Percentiles rank a stretch among this genome's conserved stretches.
Conservation (phyloP, 2,888 invertebrate genomes). For the Diabrotica balteata region DNA sequence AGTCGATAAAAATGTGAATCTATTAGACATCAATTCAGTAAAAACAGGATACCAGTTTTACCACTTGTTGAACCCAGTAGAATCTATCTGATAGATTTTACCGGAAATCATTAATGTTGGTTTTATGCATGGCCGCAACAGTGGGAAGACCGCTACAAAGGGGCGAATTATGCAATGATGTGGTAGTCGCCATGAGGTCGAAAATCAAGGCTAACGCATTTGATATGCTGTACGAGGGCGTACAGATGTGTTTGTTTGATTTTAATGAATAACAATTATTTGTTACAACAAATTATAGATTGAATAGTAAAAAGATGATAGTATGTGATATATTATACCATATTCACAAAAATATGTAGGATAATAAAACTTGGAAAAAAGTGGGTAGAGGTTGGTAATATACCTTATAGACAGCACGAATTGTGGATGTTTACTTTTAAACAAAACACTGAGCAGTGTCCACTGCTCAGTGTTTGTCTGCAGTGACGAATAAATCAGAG, state of each 20-base stretch:
- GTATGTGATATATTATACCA: no score
- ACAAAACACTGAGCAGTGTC: no score
- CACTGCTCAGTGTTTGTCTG: no score
- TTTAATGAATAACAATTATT: no score
- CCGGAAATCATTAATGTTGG: constrained; percentile 47
- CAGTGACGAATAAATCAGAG: no score
- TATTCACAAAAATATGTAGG: no score
- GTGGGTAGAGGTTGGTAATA: no score
- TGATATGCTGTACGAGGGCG: constrained; percentile 12
- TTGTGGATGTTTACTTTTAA: no score
- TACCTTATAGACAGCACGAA: no score
- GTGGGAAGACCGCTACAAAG: constrained; percentile 39
- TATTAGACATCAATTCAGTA: constrained; percentile 11
- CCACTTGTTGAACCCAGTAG: constrained; percentile 41
- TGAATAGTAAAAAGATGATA: background rate
- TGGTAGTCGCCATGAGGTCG: constrained; percentile 39
- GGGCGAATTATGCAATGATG: constrained; percentile 45
- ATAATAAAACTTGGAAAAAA: no score
- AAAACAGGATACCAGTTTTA: constrained; percentile 22
- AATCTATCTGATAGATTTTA: constrained; percentile 37
- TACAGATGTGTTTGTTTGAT: background rate
- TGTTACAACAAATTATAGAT: background rate
- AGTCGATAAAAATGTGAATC: background rate
- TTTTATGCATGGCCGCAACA: constrained; percentile 46
- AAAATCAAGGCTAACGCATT: constrained; percentile 42